Percentiles rank a stretch among this genome's conserved stretches.
phyloP scores from a whole-genome alignment of 2,888 invertebrate genomes.

The Cartodere bifasciata region DNA sequence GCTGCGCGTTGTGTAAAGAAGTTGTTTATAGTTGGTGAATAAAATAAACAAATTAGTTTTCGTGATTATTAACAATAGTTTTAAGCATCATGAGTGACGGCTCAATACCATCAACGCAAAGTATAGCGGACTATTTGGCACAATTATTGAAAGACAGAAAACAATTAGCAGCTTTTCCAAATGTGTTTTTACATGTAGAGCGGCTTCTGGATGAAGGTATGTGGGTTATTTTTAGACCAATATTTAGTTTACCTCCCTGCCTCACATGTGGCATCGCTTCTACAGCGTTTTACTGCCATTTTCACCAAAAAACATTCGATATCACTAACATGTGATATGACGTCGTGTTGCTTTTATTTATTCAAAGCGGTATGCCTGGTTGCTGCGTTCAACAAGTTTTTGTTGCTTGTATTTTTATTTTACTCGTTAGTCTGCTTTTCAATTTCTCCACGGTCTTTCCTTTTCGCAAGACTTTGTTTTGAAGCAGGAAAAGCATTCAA shows the following conservation, averaged over 20 bases:
- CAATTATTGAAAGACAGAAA: constrained; percentile 99
- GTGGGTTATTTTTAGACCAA: constrained; percentile 20
- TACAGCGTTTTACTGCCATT: constrained; percentile 7
- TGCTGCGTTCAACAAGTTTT: too few relatives aligned
- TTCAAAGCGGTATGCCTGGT: too few relatives aligned
- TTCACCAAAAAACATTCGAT: constrained; percentile 18
- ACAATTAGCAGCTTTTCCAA: constrained; percentile 98
- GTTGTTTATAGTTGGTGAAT: too few relatives aligned
- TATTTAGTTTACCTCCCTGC: constrained; percentile 10
- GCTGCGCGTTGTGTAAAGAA: too few relatives aligned
- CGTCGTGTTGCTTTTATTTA: too few relatives aligned
- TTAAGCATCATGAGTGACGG: constrained; percentile 32
- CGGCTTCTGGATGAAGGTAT: constrained; percentile 98
- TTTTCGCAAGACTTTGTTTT: too few relatives aligned
- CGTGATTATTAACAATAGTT: too few relatives aligned
- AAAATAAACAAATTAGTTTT: constrained; percentile 8
- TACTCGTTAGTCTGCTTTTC: too few relatives aligned
- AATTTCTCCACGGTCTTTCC: too few relatives aligned
- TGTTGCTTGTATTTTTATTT: too few relatives aligned
- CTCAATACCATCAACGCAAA: constrained; percentile 61
- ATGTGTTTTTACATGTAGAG: constrained; percentile 98
- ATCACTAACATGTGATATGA: constrained; percentile 26
- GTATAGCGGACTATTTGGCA: constrained; percentile 98
- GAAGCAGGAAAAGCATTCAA: too few relatives aligned
- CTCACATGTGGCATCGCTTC: constrained; percentile 9